Evolutionary conservation across 2,888 invertebrate genomes (phyloP).

Genomic region (Nyleta sp.): DNA sequence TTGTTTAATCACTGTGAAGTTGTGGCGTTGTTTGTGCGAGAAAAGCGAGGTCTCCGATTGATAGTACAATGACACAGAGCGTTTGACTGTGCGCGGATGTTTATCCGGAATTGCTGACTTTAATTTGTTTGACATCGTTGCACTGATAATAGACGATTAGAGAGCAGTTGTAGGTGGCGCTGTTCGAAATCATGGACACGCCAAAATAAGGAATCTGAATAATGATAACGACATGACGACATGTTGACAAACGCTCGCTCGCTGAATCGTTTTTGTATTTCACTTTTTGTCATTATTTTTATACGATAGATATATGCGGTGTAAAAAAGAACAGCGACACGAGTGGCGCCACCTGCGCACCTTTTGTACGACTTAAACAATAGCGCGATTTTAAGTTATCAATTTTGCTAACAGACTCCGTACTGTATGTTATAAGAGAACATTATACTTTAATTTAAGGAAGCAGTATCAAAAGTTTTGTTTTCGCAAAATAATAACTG

Average conservation of each 20-base stretch:
- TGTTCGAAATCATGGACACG: slow-evolving; percentile 6
- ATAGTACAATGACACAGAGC: slow-evolving; percentile 24
- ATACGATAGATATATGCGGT: slow-evolving; percentile 18
- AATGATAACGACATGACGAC: not conserved
- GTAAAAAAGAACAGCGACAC: not conserved
- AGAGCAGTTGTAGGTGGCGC: slow-evolving; percentile 12
- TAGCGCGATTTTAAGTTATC: slow-evolving; percentile 7
- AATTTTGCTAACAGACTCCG: slow-evolving; percentile 3
- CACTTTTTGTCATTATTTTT: slow-evolving; percentile 29
- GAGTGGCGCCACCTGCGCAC: slow-evolving; percentile 9
- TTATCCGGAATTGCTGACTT: slow-evolving; percentile 9
- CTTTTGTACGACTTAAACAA: slow-evolving; percentile 20
- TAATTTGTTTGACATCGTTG: not conserved
- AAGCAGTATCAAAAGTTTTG: too few relatives aligned
- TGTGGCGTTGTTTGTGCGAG: slow-evolving; percentile 7
- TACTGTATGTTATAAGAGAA: slow-evolving; percentile 8
- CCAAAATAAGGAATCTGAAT: not conserved
- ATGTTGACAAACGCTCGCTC: slow-evolving; percentile 6
- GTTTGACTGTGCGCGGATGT: slow-evolving; percentile 8
- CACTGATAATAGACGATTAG: slow-evolving; percentile 9
- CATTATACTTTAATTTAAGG: slow-evolving; percentile 1
- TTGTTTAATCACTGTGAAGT: not conserved
- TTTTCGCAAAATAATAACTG: too few relatives aligned
- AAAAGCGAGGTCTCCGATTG: slow-evolving; percentile 24
- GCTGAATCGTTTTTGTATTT: slow-evolving; percentile 23